Evolutionary conservation across 2,797 vertebrate genomes (phyloP), one percentile per base, ranked within the genome.

Genomic region (Hyperoplus immaculatus): DNA sequence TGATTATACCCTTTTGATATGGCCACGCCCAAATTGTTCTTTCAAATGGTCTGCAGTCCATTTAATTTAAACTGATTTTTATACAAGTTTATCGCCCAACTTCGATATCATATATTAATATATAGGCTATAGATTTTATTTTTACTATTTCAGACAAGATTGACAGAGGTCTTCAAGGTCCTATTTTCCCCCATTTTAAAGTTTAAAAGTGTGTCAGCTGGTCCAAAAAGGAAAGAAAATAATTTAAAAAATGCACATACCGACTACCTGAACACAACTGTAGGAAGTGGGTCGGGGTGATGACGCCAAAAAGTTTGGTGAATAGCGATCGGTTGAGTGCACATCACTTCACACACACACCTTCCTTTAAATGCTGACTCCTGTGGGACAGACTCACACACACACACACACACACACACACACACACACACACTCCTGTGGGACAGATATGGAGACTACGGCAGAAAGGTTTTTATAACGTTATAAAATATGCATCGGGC

Each of bases 401-500:
- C 29, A 29, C 29, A 29, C 29, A 29, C 29, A 29, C 29, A 3
- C 29, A 29, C 29, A 29, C 29, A 29, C 29, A 29, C 29, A 29
- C 61, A 42, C n/a, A 16, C 18, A 39, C 0, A 10, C 53, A 58
- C 8, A 87, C 59, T 74, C 9, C 47, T 36, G 15, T 8, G 80
- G 4, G 67, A 68, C 10, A 21, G 21, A 65, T 29, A 29, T 29
- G 29, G 2, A 29, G 29, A 29, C 21, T 70, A 64, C 43, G 71
- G 53, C 36, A 46, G 56, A 18, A 39, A 29, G n/a, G 8, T 51
- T 45, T 79, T 53, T 54, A 29, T 21, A 43, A 72, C 11, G 38
- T 70, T 0, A 87, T 91, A 12, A 90, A 88, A 77, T 85, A 89
- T 89, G 68, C 69, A 90, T 76, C 13, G 2, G 46, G 11, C 29